These are phyloP conservation scores for Drosophila paracracens DNA, from an alignment of 2,888 invertebrate genomes.

Conservation along the genomic window DNA sequence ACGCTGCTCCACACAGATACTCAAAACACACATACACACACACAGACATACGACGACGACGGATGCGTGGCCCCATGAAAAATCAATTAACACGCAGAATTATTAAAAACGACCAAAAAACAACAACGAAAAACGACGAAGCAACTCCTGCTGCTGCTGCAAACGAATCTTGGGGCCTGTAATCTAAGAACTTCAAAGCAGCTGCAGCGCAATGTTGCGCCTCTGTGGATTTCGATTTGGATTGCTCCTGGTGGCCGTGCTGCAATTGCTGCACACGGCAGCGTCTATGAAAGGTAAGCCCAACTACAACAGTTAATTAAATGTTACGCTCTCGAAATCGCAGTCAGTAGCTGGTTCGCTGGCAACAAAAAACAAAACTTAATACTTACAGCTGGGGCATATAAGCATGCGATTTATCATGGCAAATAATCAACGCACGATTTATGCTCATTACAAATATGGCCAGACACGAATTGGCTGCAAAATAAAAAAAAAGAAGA, in stretches of 20 bases:
- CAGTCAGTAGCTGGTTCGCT: constrained; percentile 49
- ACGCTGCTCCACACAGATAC: constrained; percentile 24
- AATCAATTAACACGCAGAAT: constrained; percentile 81
- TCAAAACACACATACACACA: neutral
- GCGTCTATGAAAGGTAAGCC: constrained; percentile 76
- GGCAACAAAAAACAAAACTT: constrained; percentile 34
- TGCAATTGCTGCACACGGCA: constrained; percentile 67
- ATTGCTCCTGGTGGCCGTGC: constrained; percentile 50
- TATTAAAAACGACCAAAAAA: constrained; percentile 74
- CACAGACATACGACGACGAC: constrained; percentile 51
- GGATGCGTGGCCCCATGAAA: constrained; percentile 80
- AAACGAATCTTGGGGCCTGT: constrained; percentile 11
- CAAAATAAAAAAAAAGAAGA: constrained; percentile 4
- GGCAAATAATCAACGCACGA: constrained; percentile 81
- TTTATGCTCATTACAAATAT: constrained; percentile 81
- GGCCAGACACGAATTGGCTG: constrained; percentile 74
- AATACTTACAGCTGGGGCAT: constrained; percentile 63
- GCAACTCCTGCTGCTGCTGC: constrained; percentile 27
- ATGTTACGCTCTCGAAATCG: constrained; percentile 63
- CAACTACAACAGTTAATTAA: constrained; percentile 66
- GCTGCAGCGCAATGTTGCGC: constrained; percentile 70
- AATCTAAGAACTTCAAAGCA: constrained; percentile 68
- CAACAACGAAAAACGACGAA: constrained; percentile 32
- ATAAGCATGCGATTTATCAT: constrained; percentile 80
- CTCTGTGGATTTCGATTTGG: constrained; percentile 62